phyloP scores from a whole-genome alignment of 2,113 vertebrate genomes.

The Lepisosteus oculatus region DNA sequence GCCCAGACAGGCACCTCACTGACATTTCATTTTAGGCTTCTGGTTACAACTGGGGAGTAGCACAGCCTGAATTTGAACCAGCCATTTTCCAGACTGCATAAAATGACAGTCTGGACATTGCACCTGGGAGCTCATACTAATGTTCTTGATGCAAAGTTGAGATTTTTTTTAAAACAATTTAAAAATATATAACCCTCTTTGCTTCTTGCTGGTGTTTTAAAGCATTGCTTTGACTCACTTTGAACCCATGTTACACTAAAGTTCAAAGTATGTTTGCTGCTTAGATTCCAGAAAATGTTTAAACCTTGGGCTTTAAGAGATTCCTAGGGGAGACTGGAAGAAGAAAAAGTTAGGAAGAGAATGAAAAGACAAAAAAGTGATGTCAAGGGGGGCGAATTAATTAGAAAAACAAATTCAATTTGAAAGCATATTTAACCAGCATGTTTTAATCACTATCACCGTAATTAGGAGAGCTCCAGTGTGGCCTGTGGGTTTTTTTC shows the following conservation, averaged over 20 bases:
- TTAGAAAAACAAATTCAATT: slow-evolving; percentile 21
- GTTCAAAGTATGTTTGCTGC: neutral
- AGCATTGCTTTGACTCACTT: too few relatives aligned
- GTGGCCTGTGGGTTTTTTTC: slow-evolving; percentile 1
- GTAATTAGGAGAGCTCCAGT: slow-evolving; percentile 10
- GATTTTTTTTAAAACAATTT: too few relatives aligned
- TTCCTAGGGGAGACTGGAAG: neutral
- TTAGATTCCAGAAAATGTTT: neutral
- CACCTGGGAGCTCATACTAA: too few relatives aligned
- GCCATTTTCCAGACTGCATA: too few relatives aligned
- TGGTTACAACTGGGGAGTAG: too few relatives aligned
- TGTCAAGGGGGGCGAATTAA: slow-evolving; percentile 12
- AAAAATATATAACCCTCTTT: too few relatives aligned
- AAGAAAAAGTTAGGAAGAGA: neutral
- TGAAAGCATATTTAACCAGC: slow-evolving; percentile 13
- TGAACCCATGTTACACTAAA: neutral
- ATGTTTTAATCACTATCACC: slow-evolving; percentile 15
- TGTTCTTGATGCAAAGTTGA: too few relatives aligned
- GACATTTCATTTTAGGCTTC: too few relatives aligned
- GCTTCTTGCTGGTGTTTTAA: too few relatives aligned
- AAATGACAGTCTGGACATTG: too few relatives aligned
- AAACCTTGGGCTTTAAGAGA: neutral
- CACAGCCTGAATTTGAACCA: too few relatives aligned
- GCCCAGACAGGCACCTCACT: too few relatives aligned
- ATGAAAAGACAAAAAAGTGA: neutral